These are phyloP conservation scores for Ammodytes dubius DNA, from an alignment of 2,113 vertebrate species.

Conservation along the genomic window DNA sequence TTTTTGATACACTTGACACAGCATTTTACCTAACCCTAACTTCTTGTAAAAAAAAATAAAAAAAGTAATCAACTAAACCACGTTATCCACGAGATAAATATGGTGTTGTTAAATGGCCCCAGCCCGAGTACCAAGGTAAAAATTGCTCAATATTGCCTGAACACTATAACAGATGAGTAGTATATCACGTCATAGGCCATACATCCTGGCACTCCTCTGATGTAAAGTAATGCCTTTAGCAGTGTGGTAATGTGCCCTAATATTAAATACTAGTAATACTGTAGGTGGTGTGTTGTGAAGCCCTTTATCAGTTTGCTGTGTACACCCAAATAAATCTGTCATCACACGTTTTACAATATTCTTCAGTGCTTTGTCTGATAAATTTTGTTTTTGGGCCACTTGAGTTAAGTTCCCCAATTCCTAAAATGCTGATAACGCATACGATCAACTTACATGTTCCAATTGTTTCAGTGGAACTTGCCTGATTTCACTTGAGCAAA, in stretches of 20 bases:
- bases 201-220: background rate
- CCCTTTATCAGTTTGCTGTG: background rate
- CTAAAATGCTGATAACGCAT: background rate
- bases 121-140: background rate
- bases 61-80: background rate
- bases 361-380: constrained; percentile 6
- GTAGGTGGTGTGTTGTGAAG: background rate
- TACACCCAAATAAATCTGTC: background rate
- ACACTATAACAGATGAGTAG: background rate
- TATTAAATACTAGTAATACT: too few species aligned
- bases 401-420: background rate
- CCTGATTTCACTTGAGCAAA: background rate
- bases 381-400: background rate
- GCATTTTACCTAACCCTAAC: background rate
- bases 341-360: background rate
- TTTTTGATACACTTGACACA: background rate
- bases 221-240: background rate
- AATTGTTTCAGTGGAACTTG: background rate
- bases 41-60: background rate
- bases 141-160: background rate
- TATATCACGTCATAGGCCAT: background rate
- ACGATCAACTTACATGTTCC: background rate
- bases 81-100: background rate
- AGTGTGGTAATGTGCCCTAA: too few species aligned
- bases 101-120: background rate